Base-by-base conservation (phyloP, 2,888 invertebrate genomes). In the Vesta saturnalis region DNA sequence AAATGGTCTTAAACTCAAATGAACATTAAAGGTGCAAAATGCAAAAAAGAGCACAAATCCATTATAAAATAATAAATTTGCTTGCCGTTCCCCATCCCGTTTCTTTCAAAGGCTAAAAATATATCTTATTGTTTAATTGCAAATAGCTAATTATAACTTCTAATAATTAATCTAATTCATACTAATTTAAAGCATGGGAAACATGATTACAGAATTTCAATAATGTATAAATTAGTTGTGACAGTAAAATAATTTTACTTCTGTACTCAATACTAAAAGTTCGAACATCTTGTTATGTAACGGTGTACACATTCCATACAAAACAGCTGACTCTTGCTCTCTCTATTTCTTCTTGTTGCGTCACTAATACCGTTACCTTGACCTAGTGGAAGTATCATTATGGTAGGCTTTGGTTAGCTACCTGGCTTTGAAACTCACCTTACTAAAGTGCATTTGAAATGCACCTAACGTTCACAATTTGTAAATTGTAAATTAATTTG, bases 271-370 rank as follows among this genome's bases (percentile, higher is more conserved):
- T 64, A 56, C 59, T 30, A 60, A 64, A 39, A 35, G 47, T 21
- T 30, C 30, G 23, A 60, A 54, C 62, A 63, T 71, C 70, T 73
- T 60, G 70, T 73, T 75, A 76, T 72, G 73, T 82, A 82, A 81
- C 82, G 82, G 82, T 81, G 78, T 71, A 76, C 71, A 76, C 80
- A 82, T 81, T 81, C 81, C 80, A 76, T 72, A 75, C 71, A 77
- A 79, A 80, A 78, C 80, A 78, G 79, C 76, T 77, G 77, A 77
- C 74, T 75, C 74, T 76, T 77, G 77, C 76, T 77, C 76, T 77
- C 75, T 77, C 74, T 76, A 49, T 49, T 49, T 49, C 75, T 74
- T 75, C 73, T 70, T 70, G 69, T 79, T 79, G 79, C 80, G 81
- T 78, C 76, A 75, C 70, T 72, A 72, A 72, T 78, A 74, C 79